Base-by-base conservation (phyloP, 2,797 vertebrate genomes). In the Oophaga sylvatica region DNA sequence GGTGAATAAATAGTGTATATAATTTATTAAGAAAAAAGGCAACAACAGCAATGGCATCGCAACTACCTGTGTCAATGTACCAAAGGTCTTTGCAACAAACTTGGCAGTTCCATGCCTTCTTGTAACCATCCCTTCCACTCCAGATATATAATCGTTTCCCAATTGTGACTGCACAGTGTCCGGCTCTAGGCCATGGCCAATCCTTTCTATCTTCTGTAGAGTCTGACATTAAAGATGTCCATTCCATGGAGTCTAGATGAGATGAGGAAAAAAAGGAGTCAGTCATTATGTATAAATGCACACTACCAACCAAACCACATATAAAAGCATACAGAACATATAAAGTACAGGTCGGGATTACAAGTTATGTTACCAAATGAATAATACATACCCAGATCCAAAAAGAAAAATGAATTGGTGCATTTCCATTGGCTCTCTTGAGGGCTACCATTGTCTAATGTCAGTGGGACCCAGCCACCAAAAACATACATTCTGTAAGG, bases 71-170 rank as follows among this genome's bases (percentile, higher is more conserved):
- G 94, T 99, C 98, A 93, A 99, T 95, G 93, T 97, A 99, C 98
- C 98, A 99, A 88, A 99, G 96, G 92, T 99, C 98, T 91, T 97
- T 99, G 94, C 97, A 98, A 95, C 98, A 99, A 85, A 99, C 97
- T 94, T 99, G 98, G 95, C 97, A 97, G 92, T 97, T 98, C 93
- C 97, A 96, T 91, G 93, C 97, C 93, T 98, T 99, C 81, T 95
- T 95, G 93, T 97, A 99, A 48, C 97, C 97, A 53, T 99, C 98
- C 48, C 98, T 96, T 62, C 98, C 98, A 57, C 98, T 99, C 98
- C 98, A 99, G 88, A 99, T 93, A 90, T 98, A 99, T 6, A 99
- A 92, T 48, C 98, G 96, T 62, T 97, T 96, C 13, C 97, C 97
- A 11, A 99, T 94, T 0, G 94, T 90, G 45, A 96, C 93, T 20